Conservation (phyloP, 2,888 invertebrate genomes). For the Cataglyphis altisquamis region DNA sequence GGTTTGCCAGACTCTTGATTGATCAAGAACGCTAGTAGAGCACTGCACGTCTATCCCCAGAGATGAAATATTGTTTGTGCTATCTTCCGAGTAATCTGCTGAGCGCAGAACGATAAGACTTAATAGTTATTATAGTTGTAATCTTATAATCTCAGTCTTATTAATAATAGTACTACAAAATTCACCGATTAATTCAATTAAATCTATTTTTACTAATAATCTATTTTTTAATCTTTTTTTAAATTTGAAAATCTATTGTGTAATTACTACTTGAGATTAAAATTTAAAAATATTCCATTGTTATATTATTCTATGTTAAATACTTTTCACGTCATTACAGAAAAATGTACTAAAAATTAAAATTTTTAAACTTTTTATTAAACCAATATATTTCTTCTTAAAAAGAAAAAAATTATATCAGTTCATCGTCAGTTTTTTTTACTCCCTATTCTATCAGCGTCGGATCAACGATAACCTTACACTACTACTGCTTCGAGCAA, state of each 20-base stretch:
- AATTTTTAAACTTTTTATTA: not conserved
- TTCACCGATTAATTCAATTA: slow-evolving; percentile 8
- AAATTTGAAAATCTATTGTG: not conserved
- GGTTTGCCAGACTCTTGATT: slow-evolving; percentile 51
- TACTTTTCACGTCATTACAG: not conserved
- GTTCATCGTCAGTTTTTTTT: slow-evolving; percentile 13
- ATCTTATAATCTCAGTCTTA: slow-evolving; percentile 31
- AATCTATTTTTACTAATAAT: no score
- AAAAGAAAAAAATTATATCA: not conserved
- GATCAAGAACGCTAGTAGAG: slow-evolving; percentile 51
- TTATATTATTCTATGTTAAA: not conserved
- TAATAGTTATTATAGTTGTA: slow-evolving; percentile 28
- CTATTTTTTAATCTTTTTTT: not conserved
- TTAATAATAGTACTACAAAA: not conserved
- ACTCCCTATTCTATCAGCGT: slow-evolving; percentile 13
- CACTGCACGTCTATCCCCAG: slow-evolving; percentile 27
- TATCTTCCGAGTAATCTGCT: slow-evolving; percentile 48
- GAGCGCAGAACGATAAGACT: slow-evolving; percentile 19
- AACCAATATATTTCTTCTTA: not conserved
- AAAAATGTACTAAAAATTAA: not conserved
- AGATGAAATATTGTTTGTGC: slow-evolving; percentile 58
- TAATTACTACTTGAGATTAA: not conserved
- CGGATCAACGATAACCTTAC: slow-evolving; percentile 41
- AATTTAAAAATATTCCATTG: not conserved
- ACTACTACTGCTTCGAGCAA: slow-evolving; percentile 46